Evolutionary conservation across 2,888 invertebrate genomes (phyloP).

Genomic region (Drosophila suboccidentalis): DNA sequence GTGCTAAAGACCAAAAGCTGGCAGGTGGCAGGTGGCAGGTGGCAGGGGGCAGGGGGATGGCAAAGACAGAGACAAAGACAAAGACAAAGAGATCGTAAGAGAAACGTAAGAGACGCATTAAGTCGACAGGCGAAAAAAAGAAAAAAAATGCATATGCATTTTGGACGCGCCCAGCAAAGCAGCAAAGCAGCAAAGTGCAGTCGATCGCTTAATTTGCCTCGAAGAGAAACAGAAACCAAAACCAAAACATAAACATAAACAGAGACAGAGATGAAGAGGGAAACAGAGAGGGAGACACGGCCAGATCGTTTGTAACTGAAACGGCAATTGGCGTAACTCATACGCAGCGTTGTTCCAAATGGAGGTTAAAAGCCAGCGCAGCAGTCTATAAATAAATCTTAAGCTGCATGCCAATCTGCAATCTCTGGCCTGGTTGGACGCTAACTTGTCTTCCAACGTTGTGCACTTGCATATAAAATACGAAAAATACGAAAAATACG

Average conservation of each 20-base stretch:
- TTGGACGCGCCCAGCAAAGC: constrained; percentile 37
- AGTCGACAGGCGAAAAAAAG: constrained; percentile 34
- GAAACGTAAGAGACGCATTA: constrained; percentile 43
- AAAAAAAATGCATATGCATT: constrained; percentile 30
- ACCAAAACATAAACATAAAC: not conserved
- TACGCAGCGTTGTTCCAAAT: constrained; percentile 74
- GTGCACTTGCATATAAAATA: constrained; percentile 46
- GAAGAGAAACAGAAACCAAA: constrained; percentile 9
- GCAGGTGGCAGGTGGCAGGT: not conserved
- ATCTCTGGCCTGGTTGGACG: constrained; percentile 14
- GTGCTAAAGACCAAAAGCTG: constrained; percentile 39
- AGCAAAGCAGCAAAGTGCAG: not conserved
- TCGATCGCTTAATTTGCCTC: constrained; percentile 27
- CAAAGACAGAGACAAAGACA: constrained; percentile 51
- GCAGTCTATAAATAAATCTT: constrained; percentile 75
- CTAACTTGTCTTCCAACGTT: not conserved
- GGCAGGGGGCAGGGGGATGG: not conserved
- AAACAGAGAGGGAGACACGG: constrained; percentile 11
- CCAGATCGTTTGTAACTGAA: constrained; percentile 42
- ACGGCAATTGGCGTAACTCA: constrained; percentile 65
- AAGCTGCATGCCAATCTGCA: constrained; percentile 41
- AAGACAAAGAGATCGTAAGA: constrained; percentile 45
- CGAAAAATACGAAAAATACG: not conserved
- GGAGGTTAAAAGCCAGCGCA: constrained; percentile 74
- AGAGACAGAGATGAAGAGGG: not conserved